These are phyloP conservation scores for Lophotis ruficrista DNA, from an alignment of 2,113 vertebrate genomes.

Conservation along the genomic window DNA sequence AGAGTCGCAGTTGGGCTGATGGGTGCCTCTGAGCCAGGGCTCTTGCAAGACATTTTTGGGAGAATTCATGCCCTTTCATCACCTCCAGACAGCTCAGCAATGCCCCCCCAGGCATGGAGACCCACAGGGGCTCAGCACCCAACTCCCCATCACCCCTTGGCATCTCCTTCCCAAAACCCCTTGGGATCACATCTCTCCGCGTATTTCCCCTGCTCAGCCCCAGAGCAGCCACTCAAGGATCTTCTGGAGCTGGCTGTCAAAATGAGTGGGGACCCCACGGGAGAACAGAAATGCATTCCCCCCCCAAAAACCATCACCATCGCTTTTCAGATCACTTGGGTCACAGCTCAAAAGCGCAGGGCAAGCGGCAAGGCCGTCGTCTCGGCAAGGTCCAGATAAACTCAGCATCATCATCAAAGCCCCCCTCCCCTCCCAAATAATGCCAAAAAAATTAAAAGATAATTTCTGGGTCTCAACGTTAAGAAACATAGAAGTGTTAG, in stretches of 20 bases:
- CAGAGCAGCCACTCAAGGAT: not conserved
- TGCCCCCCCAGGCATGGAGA: not conserved
- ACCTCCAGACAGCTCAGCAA: not conserved
- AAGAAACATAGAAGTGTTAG: slow-evolving; percentile 78
- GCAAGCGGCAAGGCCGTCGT: slow-evolving; percentile 41
- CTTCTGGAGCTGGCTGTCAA: not conserved
- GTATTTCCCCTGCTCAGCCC: not conserved
- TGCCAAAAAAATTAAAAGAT: slow-evolving; percentile 1
- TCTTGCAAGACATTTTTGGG: not conserved
- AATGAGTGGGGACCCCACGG: fast-evolving
- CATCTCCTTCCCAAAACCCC: not conserved
- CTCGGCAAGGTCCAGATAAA: slow-evolving; percentile 41
- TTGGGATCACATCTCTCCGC: fast-evolving
- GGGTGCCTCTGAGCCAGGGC: not conserved
- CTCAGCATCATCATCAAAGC: not conserved
- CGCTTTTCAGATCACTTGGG: slow-evolving; percentile 74
- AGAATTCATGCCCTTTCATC: not conserved
- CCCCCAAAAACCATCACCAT: not conserved
- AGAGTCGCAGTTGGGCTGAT: not conserved
- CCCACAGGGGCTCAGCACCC: not conserved
- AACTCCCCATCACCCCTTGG: not conserved
- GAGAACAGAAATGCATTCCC: not conserved
- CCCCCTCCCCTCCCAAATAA: not conserved
- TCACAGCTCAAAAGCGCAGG: slow-evolving; percentile 25
- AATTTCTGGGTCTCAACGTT: slow-evolving; percentile 76